Conservation (phyloP, 2,113 vertebrate species). For the Myanophis thanlyinensis region DNA sequence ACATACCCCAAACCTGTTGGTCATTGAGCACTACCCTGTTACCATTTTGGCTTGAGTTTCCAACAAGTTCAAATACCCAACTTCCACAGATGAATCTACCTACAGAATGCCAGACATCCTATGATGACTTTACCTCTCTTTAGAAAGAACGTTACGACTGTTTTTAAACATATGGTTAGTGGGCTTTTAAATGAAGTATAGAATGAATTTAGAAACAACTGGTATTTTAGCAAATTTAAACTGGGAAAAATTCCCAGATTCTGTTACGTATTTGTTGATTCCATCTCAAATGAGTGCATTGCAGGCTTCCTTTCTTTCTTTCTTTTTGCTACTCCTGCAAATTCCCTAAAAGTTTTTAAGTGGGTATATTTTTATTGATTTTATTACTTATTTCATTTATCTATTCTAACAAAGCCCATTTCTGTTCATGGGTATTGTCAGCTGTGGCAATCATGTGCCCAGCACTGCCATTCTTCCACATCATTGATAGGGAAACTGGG, state of each 20-base stretch:
- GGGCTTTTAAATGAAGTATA: background rate
- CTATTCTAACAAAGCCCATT: background rate
- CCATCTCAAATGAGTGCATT: background rate
- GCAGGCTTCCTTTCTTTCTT: background rate
- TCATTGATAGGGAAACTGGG: background rate
- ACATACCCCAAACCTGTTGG: no score
- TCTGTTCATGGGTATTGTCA: background rate
- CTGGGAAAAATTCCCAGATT: background rate
- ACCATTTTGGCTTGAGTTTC: no score
- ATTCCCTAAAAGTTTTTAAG: background rate
- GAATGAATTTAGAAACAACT: background rate
- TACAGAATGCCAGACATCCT: background rate
- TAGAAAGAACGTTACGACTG: background rate
- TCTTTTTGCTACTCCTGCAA: background rate
- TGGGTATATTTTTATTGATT: background rate
- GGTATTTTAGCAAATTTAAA: background rate
- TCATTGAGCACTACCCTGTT: no score
- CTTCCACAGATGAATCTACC: background rate
- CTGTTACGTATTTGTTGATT: background rate
- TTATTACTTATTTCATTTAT: background rate
- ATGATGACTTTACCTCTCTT: background rate
- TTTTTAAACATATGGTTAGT: background rate
- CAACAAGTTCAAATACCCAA: no score
- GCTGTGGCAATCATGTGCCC: no score
- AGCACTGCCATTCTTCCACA: background rate